Base-by-base conservation (phyloP, 2,797 vertebrate genomes). In the Parauchenoglanis punctatus region DNA sequence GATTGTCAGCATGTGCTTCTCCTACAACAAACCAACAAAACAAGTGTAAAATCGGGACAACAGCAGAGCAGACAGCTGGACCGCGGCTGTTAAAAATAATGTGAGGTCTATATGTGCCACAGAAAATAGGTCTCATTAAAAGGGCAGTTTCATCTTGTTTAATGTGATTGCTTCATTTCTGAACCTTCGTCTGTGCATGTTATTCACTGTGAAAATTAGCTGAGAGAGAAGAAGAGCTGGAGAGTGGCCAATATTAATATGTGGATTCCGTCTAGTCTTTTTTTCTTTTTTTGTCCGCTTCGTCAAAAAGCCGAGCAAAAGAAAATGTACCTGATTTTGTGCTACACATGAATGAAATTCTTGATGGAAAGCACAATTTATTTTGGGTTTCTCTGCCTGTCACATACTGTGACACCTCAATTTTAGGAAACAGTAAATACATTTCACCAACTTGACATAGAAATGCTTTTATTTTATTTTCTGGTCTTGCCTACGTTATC, bases 101-200 rank as follows among this genome's bases (percentile, higher is more conserved):
- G 54, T 59, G 77, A 52, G 17, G 77, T 7, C 54, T 80, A 80
- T 80, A 59, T 0, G 31, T 80, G 54, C 56, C 59, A 13, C 54
- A 40, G 31, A 59, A 78, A 80, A 59, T 35, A 58, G 28, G 76
- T 28, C 28, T 58, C 52, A 40, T 58, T 80, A 58, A 35, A 35
- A 78, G 28, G 8, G 54, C 77, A 80, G 31, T 78, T 78, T 56
- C 76, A 6, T 58, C 76, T 78, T 12, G 52, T 54, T 31, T 56
- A 52, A 78, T 56, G 49, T 78, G 49, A 76, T 76, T 54, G 28
- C 54, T 78, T 58, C 52, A 35, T 78, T 78, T 58, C 77, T 13
- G 28, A 40, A 23, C 31, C 54, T 18, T 31, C 1, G 2, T 56
- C 75, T 77, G 77, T 80, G 18, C 3, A 5, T 40, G 17, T 35